These are phyloP conservation scores for Sus scrofa DNA, from an alignment of 2,113 vertebrate genomes.

Conservation along the genomic window T2T-Sscrofa CM000813.6:145978501-145979000, in stretches of 20 bases:
- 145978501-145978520: slow-evolving; percentile 82
- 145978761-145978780: background rate
- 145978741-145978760: slow-evolving; percentile 64
- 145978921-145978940: background rate
- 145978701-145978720: slow-evolving; percentile 53
- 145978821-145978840: background rate
- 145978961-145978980: background rate
- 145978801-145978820: background rate
- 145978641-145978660: slow-evolving; percentile 80
- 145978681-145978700: slow-evolving; percentile 49
- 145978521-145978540: slow-evolving; percentile 88
- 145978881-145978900: background rate
- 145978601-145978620: slow-evolving; percentile 81
- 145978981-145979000: background rate
- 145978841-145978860: background rate
- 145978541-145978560: slow-evolving; percentile 91
- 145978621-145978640: slow-evolving; percentile 81
- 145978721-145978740: slow-evolving; percentile 54
- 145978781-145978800: background rate
- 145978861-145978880: fast-evolving
- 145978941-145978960: background rate
- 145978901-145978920: background rate
- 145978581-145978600: slow-evolving; percentile 84
- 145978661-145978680: slow-evolving; percentile 74
- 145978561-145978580: slow-evolving; percentile 90